Conservation (phyloP, 2,113 vertebrate species). For the Cairina moschata region DNA sequence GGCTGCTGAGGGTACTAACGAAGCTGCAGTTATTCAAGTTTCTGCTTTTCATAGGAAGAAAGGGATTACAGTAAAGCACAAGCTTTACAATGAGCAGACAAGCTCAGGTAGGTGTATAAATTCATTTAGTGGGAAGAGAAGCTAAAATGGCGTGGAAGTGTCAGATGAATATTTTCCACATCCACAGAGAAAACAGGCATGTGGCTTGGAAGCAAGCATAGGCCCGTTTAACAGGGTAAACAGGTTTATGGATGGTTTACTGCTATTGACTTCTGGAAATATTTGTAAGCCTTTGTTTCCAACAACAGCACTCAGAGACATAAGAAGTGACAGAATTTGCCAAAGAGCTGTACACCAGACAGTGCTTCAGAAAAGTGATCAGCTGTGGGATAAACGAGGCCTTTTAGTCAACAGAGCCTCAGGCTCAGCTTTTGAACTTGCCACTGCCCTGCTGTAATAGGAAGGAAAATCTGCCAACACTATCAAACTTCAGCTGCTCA, state of each 20-base stretch:
- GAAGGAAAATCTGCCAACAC: neutral
- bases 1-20: neutral
- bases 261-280: neutral
- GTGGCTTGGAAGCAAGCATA: neutral
- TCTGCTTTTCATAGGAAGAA: neutral
- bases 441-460: neutral
- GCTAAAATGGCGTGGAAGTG: neutral
- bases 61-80: neutral
- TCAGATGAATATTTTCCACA: neutral
- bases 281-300: neutral
- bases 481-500: neutral
- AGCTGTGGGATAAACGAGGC: neutral
- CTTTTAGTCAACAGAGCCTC: neutral
- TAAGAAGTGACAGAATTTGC: neutral
- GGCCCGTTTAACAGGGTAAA: neutral
- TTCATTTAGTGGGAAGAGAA: neutral
- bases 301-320: neutral
- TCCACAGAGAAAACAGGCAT: neutral
- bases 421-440: neutral
- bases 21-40: neutral
- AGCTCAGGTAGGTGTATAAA: neutral
- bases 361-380: neutral
- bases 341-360: neutral
- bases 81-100: neutral
- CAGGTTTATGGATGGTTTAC: neutral